These are phyloP conservation scores for Cataglyphis rosenhaueri DNA, from an alignment of 2,888 invertebrate species.

Conservation along the genomic window DNA sequence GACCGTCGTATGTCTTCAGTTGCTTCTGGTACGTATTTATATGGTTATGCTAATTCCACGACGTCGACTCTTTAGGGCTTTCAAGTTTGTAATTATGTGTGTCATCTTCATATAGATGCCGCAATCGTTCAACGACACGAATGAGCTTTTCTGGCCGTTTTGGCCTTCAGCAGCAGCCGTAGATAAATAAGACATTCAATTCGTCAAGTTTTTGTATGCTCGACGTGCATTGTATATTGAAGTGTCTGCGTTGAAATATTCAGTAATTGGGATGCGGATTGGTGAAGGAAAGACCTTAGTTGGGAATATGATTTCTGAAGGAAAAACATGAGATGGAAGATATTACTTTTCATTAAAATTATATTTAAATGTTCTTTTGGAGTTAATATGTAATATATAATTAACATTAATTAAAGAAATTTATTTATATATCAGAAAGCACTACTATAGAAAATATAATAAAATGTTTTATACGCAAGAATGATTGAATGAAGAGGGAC, in stretches of 20 bases:
- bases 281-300: not conserved
- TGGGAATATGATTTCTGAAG: not conserved
- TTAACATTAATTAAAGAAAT: not conserved
- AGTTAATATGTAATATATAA: not conserved
- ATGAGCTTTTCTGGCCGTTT: slow-evolving; percentile 12
- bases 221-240: not conserved
- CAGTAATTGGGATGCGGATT: not conserved
- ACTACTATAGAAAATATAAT: not conserved
- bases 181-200: slow-evolving; percentile 11
- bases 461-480: not conserved
- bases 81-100: slow-evolving; percentile 61
- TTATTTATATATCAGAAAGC: not conserved
- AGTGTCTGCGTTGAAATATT: not conserved
- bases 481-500: not conserved
- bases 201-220: slow-evolving; percentile 16
- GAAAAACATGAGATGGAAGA: not conserved
- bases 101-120: slow-evolving; percentile 34
- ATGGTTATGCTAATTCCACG: slow-evolving; percentile 67
- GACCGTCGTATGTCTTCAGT: slow-evolving; percentile 11
- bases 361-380: not conserved
- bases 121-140: slow-evolving; percentile 19
- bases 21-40: slow-evolving; percentile 35
- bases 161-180: slow-evolving; percentile 13
- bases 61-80: slow-evolving; percentile 57
- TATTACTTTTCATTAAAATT: not conserved